Evolutionary conservation across 1,140 invertebrate species (phyloP).

Genomic region (Cydia splendana): DNA sequence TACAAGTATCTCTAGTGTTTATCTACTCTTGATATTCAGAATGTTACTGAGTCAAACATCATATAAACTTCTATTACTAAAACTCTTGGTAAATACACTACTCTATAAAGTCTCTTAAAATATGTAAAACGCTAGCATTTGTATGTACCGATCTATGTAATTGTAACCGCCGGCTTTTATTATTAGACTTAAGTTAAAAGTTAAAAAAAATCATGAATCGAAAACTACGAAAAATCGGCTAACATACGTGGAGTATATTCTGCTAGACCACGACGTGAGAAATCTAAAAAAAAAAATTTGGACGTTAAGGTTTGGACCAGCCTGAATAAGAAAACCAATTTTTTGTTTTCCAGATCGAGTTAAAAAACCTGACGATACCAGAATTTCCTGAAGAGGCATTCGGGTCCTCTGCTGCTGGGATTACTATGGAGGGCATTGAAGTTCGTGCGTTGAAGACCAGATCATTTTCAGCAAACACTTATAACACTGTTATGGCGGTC

Average conservation of each 20-base stretch:
- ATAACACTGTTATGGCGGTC: slow-evolving; percentile 82
- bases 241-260: too few species aligned
- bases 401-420: slow-evolving; percentile 82
- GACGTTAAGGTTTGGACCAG: too few species aligned
- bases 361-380: slow-evolving; percentile 82
- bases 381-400: slow-evolving; percentile 83
- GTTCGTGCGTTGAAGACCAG: slow-evolving; percentile 80
- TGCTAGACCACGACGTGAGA: too few species aligned
- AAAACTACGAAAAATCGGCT: too few species aligned
- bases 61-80: neutral
- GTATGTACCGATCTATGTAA: too few species aligned
- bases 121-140: too few species aligned
- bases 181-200: too few species aligned
- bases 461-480: slow-evolving; percentile 84
- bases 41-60: neutral
- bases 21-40: neutral
- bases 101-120: too few species aligned
- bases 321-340: neutral
- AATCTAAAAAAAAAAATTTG: too few species aligned
- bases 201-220: too few species aligned
- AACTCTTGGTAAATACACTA: too few species aligned
- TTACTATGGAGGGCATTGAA: slow-evolving; percentile 81
- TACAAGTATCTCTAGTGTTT: neutral
- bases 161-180: too few species aligned
- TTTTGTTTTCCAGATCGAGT: slow-evolving; percentile 81